Conservation (phyloP, 2,797 vertebrate genomes). For the Cyprinella venusta region DNA sequence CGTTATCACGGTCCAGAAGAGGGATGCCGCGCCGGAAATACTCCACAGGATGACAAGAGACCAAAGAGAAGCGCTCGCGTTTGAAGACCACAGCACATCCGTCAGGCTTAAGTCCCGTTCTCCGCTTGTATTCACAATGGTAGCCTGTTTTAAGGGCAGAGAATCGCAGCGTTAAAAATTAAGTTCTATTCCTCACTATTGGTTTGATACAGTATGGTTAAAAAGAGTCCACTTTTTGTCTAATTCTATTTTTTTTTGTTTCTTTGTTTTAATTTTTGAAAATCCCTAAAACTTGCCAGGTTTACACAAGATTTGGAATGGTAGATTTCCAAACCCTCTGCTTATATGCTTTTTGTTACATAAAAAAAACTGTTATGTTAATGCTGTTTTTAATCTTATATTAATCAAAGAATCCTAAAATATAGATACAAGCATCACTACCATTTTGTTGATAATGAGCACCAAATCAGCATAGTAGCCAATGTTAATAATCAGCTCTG, state of each 20-base stretch:
- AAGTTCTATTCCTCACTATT: background rate
- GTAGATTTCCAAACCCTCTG: background rate
- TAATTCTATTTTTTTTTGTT: no score
- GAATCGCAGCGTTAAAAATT: background rate
- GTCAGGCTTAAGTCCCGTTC: conserved; percentile 92
- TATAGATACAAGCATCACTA: background rate
- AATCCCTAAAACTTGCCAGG: background rate
- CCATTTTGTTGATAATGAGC: background rate
- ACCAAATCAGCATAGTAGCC: no score
- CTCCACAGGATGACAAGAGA: conserved; percentile 88
- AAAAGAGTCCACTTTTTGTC: background rate
- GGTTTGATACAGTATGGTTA: background rate
- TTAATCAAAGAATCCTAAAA: background rate
- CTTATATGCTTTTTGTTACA: background rate
- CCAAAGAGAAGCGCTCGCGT: conserved; percentile 84
- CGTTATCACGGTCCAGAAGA: conserved; percentile 92
- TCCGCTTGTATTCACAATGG: conserved; percentile 92
- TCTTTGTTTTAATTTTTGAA: no score
- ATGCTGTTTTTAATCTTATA: background rate
- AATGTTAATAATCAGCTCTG: background rate
- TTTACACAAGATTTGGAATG: background rate
- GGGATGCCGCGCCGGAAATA: conserved; percentile 84
- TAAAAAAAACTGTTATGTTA: no score
- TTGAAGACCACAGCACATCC: conserved; percentile 93
- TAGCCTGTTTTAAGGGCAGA: conserved; percentile 79